Percentiles rank a stretch among this genome's conserved stretches.
These are phyloP conservation scores for Sitta carolinensis DNA, from an alignment of 2,797 vertebrate species.

Conservation along the genomic window DNA sequence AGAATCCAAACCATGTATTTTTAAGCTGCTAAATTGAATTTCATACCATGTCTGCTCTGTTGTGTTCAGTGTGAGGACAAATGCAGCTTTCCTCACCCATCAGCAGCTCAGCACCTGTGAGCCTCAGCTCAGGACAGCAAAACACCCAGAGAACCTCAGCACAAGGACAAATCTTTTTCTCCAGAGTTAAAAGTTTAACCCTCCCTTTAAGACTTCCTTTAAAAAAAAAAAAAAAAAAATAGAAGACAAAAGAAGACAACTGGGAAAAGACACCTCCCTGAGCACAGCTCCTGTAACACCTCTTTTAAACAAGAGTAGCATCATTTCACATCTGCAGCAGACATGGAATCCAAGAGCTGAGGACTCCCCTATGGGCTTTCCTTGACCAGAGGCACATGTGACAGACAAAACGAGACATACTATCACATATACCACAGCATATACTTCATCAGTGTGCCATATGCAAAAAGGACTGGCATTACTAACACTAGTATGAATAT, in stretches of 20 bases:
- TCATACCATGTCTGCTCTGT: neutral
- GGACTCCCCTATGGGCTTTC: neutral
- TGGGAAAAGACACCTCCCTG: neutral
- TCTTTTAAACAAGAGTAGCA: neutral
- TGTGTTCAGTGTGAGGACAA: neutral
- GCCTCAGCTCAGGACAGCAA: neutral
- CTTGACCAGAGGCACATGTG: fast-evolving
- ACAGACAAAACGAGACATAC: neutral
- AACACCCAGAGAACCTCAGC: neutral
- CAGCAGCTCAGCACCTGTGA: neutral
- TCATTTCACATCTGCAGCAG: neutral
- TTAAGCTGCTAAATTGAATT: neutral
- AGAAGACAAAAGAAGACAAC: neutral
- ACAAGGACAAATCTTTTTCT: neutral
- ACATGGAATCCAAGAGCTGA: neutral
- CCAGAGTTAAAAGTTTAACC: neutral
- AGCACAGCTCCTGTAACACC: neutral
- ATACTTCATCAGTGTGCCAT: neutral
- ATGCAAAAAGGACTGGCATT: neutral
- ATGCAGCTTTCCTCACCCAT: neutral
- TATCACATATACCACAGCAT: neutral
- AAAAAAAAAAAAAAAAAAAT: too few species aligned
- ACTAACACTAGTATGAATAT: neutral
- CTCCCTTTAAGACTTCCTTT: neutral
- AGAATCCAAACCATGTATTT: neutral